A percentile compares a stretch with the other conserved stretches of the same genome.
phyloP scores from a whole-genome alignment of 2,113 vertebrate species.

The Mungos mungo region DNA sequence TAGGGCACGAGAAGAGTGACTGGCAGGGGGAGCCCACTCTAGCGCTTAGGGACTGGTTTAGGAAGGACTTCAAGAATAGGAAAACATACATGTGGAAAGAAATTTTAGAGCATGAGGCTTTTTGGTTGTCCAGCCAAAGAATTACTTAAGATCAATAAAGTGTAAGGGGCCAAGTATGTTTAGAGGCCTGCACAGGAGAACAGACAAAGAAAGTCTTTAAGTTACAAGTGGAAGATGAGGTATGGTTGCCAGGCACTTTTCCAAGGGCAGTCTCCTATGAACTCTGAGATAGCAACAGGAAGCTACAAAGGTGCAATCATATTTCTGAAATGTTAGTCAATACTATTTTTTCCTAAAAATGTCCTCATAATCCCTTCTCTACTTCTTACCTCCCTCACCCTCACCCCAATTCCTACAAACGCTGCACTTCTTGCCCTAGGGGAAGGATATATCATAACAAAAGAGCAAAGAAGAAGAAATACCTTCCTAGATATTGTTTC shows the following conservation, averaged over 20 bases:
- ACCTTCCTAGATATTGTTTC: not conserved
- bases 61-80: not conserved
- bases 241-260: not conserved
- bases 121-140: not conserved
- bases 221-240: not conserved
- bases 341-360: not conserved
- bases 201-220: not conserved
- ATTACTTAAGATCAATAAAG: not conserved
- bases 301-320: not conserved
- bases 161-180: not conserved
- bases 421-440: not conserved
- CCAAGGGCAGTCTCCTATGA: not conserved
- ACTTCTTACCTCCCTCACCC: not conserved
- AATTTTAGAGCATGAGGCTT: not conserved
- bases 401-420: not conserved
- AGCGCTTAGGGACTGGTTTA: not conserved
- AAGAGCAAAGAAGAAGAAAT: not conserved
- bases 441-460: not conserved
- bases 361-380: not conserved
- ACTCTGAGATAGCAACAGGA: not conserved
- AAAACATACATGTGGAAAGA: not conserved
- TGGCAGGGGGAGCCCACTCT: not conserved
- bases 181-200: not conserved
- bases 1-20: not conserved
- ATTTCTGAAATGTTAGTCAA: not conserved